Base-by-base conservation (phyloP, 2,797 vertebrate genomes). In the Semaprochilodus insignis region DNA sequence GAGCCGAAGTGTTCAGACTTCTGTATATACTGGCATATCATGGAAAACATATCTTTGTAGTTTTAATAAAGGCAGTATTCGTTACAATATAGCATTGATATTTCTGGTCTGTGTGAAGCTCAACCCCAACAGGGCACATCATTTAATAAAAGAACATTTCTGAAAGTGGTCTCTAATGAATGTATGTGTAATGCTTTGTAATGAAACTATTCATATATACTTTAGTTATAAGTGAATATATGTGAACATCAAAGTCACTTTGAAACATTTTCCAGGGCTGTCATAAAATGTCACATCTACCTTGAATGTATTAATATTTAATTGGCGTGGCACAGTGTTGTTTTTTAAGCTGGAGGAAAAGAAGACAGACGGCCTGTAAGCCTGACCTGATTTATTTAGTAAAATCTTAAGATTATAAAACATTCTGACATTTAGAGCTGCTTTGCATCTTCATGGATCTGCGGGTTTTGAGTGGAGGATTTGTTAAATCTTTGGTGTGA, bases 401-500 rank as follows among this genome's bases (percentile, higher is more conserved):
- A 6, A 48, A 11, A 66, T 65, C 63, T 23, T 19, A 11, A 13
- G 40, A 69, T 48, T 48, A 69, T 44, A 69, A 69, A 15, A 67
- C 1, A 48, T 44, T 44, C 40, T 69, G 66, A 48, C 66, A 69
- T 69, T 69, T 69, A 23, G 13, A 69, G 23, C 71, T 55, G 51
- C 16, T 55, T 74, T 55, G 40, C 66, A 48, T 55, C 23, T 54
- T 16, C 27, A 8, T 31, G 14, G 70, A 27, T 51, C 44, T 72
- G 34, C 21, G 66, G 66, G 51, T 55, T 55, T 52, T 66, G 25
- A 52, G 73, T 60, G 81, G 13, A 74, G 83, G 71, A 85, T 88
- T 84, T 75, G 71, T 81, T 52, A 60, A 59, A 70, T 77, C 74
- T 77, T 52, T 80, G 71, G 34, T 74, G 62, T 78, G 83, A 72